Evolutionary conservation across 2,113 vertebrate species (phyloP).

Genomic region (Taxidea taxus): DNA sequence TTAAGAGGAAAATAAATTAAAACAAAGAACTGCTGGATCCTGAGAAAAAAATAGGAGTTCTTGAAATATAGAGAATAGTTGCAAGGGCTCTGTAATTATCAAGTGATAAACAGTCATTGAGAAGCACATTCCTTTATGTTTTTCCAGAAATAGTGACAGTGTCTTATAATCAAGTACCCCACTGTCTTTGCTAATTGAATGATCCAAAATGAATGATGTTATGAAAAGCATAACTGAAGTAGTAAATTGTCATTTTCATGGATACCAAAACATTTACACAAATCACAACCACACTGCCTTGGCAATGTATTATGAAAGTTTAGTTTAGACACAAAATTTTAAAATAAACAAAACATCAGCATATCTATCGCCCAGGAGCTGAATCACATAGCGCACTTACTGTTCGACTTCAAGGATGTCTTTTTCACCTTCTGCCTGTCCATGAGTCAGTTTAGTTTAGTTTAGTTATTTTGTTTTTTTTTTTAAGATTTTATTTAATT

Average conservation of each 20-base stretch:
- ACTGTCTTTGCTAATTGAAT: constrained; percentile 81
- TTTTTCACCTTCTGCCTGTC: neutral
- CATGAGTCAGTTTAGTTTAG: neutral
- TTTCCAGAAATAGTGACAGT: constrained; percentile 79
- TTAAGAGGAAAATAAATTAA: constrained; percentile 88
- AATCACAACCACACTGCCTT: neutral
- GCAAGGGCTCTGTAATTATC: constrained; percentile 81
- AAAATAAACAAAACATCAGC: neutral
- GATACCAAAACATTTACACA: constrained; percentile 5
- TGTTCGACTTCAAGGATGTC: neutral
- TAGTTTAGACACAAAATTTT: neutral
- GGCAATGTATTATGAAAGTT: neutral
- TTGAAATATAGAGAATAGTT: constrained; percentile 77
- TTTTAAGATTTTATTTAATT: neutral
- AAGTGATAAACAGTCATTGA: constrained; percentile 85
- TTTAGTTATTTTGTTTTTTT: neutral
- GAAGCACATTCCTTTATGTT: constrained; percentile 65
- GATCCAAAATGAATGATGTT: constrained; percentile 78
- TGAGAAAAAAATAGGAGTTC: constrained; percentile 78
- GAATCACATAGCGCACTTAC: neutral
- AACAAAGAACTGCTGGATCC: constrained; percentile 84
- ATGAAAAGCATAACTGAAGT: constrained; percentile 73
- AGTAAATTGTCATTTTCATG: constrained; percentile 67
- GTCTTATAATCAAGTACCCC: constrained; percentile 73
- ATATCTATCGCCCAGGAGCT: neutral